Evolutionary conservation across 1,140 invertebrate species (phyloP), one percentile per base, ranked within the genome.

Genomic region (Microplitis mediator): DNA sequence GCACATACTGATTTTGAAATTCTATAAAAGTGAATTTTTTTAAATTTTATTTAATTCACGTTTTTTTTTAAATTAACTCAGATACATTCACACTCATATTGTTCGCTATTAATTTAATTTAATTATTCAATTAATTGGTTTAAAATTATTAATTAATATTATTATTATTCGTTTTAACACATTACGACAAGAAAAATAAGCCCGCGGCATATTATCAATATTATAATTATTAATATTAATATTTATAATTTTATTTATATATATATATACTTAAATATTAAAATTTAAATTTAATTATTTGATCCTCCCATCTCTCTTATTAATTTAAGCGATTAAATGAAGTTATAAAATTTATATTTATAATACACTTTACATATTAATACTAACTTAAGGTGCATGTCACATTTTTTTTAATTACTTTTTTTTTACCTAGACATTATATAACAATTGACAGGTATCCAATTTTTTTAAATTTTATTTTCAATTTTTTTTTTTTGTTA

Each of bases 281-380:
- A 23, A 23, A 23, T 23, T 63, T 63, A 31, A 61, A 34, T 16
- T 67, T 56, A 56, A 51, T n/a, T 52, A 68, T 39, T 52, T 73
- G 14, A 56, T 73, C 50, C 35, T 23, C 39, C 23, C 63, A 71
- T 70, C 51, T 61, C 58, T 50, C 34, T 58, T 50, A 71, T 71
- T 63, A 70, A 71, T 61, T 35, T 65, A 75, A 73, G 67, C 62
- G 61, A 64, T 66, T 73, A 70, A 84, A 85, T 84, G 85, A 86
- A 86, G 82, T 85, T 86, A 87, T 85, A 87, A 86, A 86, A 87
- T 86, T 86, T 86, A 85, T 86, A 85, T 86, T 85, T 87, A 87
- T 86, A 85, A 86, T 87, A 87, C 86, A 87, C 85, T 87, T 87
- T 87, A 87, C 85, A 86, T 81, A 81, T 86, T 84, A 87, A 86